Base-by-base conservation (phyloP, 2,113 vertebrate genomes). In the Egretta garzetta region DNA sequence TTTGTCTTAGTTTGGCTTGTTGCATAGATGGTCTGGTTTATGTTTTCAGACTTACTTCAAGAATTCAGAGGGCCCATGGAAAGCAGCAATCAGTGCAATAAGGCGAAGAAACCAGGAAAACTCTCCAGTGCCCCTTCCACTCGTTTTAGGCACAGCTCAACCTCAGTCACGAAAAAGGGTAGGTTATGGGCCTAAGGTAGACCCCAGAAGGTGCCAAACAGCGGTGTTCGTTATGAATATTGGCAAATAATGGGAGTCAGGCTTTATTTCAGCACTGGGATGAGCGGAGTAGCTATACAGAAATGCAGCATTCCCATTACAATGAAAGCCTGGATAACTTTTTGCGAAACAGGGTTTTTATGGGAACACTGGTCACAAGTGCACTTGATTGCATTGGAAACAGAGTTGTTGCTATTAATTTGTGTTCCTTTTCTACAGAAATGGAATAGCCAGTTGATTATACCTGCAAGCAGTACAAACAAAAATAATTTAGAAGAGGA, bases 21-120 rank as follows among this genome's bases (percentile, higher is more conserved):
- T 80, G 37, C 55, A 20, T 43, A 64, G 12, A 26, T 90, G n/a
- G n/a, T 84, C 33, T 60, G 74, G n/a, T 93, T 18, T 64, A n/a
- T 96, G 45, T 94, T 97, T 95, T 50, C 96, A 99, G 99, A 90
- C 94, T 67, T 99, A 97, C 52, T 99, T 99, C 96, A 99, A 95
- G 97, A 99, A 98, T 93, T 95, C 99, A 66, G 98, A 98, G 39
- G 97, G 96, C 41, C 97, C 98, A 0, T 99, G 99, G 99, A 99
- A 99, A 96, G 96, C 97, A 12, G 98, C 98, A 23, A 60, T 99
- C 33, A 58, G 56, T 56, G 60, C 89, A 37, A 39, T 99, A 49
- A 98, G 98, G 95, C 98, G 45, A 81, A 99, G 97, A 91, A 98
- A 98, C 37, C 81, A 67, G 18, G 49, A 72, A 47, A 67, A 81